Base-by-base conservation (phyloP, 2,797 vertebrate species). In the Pseudochirops corinnae region DNA sequence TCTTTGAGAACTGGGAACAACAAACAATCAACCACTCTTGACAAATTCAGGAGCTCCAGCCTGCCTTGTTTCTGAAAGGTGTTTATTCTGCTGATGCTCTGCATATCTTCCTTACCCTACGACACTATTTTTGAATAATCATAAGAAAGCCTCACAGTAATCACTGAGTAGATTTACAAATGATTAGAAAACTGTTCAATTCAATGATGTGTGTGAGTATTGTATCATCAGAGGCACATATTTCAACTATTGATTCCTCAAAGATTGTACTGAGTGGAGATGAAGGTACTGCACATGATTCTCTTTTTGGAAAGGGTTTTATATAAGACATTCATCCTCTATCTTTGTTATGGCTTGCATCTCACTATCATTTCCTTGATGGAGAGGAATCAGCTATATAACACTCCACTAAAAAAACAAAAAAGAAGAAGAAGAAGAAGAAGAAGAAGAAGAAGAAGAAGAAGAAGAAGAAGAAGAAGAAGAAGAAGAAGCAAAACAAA, bases 81-180 rank as follows among this genome's bases (percentile, higher is more conserved):
- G 97, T 9, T 94, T 92, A 90, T 96, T 74, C 96, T 95, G 96
- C 95, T 95, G 95, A 55, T 92, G 53, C 91, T 95, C 95, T 82
- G 95, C 90, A 97, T 97, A 93, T 46, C 53, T 97, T 93, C 60
- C 95, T 96, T 94, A 62, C 57, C 90, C 50, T 96, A 67, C 95
- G 93, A 91, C 95, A 92, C 55, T 91, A 98, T 96, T 94, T 96
- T 97, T 98, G 96, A 98, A 98, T 98, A 98, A 96, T 97, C 94
- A 97, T 97, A 26, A 1, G 33, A 39, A 53, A 39, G 28, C 93
- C 91, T 97, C 96, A 95, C 55, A 97, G 26, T 95, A 97, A 97
- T 93, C 97, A 98, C 97, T 98, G 97, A 97, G 96, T 96, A 93
- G 95, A 58, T 57, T 96, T 98, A 98, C 98, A 98, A 98, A 98